Evolutionary conservation across 2,113 vertebrate genomes (phyloP).

Genomic region (Osmerus mordax): DNA sequence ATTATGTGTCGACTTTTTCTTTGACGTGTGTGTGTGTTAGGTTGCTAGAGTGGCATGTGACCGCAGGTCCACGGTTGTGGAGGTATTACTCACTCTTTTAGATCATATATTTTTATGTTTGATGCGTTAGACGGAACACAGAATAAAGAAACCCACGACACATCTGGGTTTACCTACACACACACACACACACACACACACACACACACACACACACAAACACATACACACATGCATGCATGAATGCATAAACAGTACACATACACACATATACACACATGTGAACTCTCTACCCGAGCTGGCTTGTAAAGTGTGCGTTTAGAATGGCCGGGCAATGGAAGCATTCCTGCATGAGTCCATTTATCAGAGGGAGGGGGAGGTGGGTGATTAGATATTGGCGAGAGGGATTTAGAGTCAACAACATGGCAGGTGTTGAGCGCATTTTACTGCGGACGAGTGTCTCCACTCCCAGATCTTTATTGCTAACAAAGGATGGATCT

Average conservation of each 20-base stretch:
- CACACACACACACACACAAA: constrained; percentile 36
- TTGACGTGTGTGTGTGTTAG: constrained; percentile 6
- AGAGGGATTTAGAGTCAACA: constrained; percentile 88
- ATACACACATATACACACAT: constrained; percentile 12
- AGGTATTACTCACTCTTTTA: constrained; percentile 30
- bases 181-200: constrained; percentile 2
- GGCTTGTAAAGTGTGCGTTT: constrained; percentile 76
- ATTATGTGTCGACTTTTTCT: constrained; percentile 6
- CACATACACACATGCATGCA: constrained; percentile 7
- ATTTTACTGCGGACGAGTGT: constrained; percentile 72
- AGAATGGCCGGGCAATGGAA: constrained; percentile 41
- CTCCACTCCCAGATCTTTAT: constrained; percentile 68
- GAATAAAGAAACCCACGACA: constrained; percentile 19
- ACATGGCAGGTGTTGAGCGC: constrained; percentile 79
- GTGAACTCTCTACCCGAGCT: neutral
- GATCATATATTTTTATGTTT: constrained; percentile 27
- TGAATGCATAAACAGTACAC: constrained; percentile 20
- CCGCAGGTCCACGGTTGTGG: constrained; percentile 31
- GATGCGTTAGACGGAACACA: neutral
- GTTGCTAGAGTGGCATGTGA: constrained; percentile 33
- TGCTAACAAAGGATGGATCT: constrained; percentile 64
- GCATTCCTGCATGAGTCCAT: constrained; percentile 74
- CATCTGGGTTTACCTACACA: constrained; percentile 4
- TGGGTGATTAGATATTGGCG: constrained; percentile 81
- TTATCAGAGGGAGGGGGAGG: constrained; percentile 73